Evolutionary conservation across 2,888 invertebrate genomes (phyloP).

Genomic region (Nomada hirtipes): DNA sequence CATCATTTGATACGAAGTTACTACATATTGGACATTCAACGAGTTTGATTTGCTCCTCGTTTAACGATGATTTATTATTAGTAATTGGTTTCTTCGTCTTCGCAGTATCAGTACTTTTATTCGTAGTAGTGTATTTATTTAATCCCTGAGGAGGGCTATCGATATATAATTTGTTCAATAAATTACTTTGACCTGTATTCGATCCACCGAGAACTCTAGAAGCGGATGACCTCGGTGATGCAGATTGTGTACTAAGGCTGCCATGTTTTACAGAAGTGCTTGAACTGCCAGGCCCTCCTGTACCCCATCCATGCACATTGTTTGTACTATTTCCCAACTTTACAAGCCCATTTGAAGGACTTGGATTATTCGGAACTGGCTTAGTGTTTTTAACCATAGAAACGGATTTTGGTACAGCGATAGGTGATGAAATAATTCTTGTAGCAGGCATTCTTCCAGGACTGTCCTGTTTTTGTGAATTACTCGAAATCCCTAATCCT

Average conservation of each 20-base stretch:
- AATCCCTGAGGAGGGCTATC: neutral
- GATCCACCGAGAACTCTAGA: constrained; percentile 77
- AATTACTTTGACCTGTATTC: constrained; percentile 75
- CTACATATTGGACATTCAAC: constrained; percentile 59
- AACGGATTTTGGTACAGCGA: no score
- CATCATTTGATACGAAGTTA: constrained; percentile 30
- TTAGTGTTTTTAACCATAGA: neutral
- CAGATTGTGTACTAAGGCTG: constrained; percentile 12
- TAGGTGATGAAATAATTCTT: no score
- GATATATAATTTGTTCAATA: constrained; percentile 72
- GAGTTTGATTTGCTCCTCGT: constrained; percentile 24
- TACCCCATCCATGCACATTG: constrained; percentile 49
- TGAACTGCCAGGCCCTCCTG: constrained; percentile 57
- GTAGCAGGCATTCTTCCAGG: no score
- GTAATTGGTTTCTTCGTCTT: neutral
- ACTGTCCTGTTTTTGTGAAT: no score
- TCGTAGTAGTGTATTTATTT: neutral
- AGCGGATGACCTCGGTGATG: constrained; percentile 55
- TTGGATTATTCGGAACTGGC: neutral
- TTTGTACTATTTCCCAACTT: constrained; percentile 49
- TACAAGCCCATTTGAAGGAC: constrained; percentile 15
- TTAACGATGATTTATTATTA: neutral
- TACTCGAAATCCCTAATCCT: no score
- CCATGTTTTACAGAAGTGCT: constrained; percentile 29
- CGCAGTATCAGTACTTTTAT: neutral